Evolutionary conservation across 2,797 vertebrate genomes (phyloP).

Genomic region (Sylvia borin): DNA sequence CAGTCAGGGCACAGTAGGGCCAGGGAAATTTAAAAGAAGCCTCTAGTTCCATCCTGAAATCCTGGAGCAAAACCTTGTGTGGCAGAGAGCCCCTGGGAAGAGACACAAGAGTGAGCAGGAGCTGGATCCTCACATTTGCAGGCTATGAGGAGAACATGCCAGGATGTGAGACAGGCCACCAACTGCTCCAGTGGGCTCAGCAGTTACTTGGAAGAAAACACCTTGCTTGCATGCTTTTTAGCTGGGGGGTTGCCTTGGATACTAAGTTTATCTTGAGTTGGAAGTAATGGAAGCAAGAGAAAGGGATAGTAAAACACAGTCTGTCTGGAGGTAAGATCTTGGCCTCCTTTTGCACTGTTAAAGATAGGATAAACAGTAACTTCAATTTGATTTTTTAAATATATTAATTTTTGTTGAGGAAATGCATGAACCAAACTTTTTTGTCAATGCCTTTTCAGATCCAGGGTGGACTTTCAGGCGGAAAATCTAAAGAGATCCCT

Average conservation of each 20-base stretch:
- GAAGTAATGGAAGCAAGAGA: not conserved
- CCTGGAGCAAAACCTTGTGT: not conserved
- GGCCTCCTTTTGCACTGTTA: not conserved
- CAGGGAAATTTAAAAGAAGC: not conserved
- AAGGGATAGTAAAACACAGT: not conserved
- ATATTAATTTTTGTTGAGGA: not conserved
- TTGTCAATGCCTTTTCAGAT: not conserved
- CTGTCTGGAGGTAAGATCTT: not conserved
- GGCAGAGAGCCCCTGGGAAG: not conserved
- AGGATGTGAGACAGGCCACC: not conserved
- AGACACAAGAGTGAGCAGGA: fast-evolving
- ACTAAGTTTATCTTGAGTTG: not conserved
- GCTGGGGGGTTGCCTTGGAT: not conserved
- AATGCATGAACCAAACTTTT: not conserved
- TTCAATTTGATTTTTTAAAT: not conserved
- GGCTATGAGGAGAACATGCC: not conserved
- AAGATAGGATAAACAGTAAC: not conserved
- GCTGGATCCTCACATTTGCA: not conserved
- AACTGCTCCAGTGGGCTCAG: not conserved
- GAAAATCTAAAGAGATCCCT: not conserved
- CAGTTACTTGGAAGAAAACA: not conserved
- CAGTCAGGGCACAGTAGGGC: fast-evolving
- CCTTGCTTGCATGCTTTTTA: not conserved
- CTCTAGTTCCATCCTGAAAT: not conserved
- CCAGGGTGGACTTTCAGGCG: not conserved